Base-by-base conservation (phyloP, 1,140 invertebrate species). In the Panulirus ornatus region DNA sequence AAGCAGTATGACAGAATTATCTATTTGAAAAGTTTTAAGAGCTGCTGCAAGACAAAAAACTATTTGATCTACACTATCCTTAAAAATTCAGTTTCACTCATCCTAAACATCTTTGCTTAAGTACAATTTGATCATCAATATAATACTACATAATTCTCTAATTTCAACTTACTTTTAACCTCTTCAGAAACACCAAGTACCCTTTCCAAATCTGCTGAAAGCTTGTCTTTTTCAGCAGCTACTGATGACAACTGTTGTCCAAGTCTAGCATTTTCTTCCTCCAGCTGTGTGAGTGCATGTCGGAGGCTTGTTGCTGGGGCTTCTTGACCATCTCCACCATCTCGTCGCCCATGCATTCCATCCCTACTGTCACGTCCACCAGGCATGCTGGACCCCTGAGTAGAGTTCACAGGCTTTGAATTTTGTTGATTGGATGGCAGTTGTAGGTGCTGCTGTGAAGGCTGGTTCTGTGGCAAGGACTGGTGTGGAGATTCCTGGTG, bases 261-360 rank as follows among this genome's bases (percentile, higher is more conserved):
- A 0, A 89, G 70, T 34, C 66, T 42, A 19, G 88, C 79, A 40
- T 89, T 89, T 36, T 89, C 88, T 66, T 89, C 88, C 70, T 89
- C 88, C 30, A 89, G 51, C 27, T 63, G 88, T 27, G 81, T 40
- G 2, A 89, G 47, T 0, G 88, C 88, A 14, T 75, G 70, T 36
- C 81, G 78, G 34, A 89, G 47, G 58, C 66, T 76, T 14, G 63
- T 36, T 14, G 88, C 38, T 34, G 88, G 88, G 6, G 88, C 83
- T 81, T 89, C 88, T 66, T 89, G 88, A 11, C 79, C 88, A 84
- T 89, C 88, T 6, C 88, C 88, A 5, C 78, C 79, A 54, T 83
- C 88, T 58, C 88, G n/a, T 19, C 44, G 40, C 5, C 38, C 42
- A 8, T 47, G 78, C 14, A 73, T 36, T 16, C 51, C 66, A 34